A percentile compares a stretch with the other conserved stretches of the same genome.
phyloP scores from a whole-genome alignment of 2,797 vertebrate species.

The Gallinago nigripennis region DNA sequence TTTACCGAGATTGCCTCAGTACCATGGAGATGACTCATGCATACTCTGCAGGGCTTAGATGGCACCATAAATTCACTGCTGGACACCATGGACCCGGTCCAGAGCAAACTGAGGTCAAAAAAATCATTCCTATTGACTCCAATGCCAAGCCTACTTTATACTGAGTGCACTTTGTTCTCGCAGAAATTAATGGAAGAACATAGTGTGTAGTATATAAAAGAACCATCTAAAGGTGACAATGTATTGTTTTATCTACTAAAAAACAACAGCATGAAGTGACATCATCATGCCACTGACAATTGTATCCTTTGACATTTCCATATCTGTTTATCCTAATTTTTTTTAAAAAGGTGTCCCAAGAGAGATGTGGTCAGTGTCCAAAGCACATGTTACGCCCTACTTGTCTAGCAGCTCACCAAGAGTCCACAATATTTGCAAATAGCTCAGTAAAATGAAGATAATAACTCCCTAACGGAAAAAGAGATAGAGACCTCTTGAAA shows the following conservation, averaged over 20 bases:
- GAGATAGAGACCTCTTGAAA: background rate
- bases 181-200: background rate
- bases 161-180: background rate
- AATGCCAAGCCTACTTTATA: background rate
- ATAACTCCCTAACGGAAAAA: background rate
- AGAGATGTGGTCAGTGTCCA: background rate
- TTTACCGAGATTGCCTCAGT: slow-evolving; percentile 51
- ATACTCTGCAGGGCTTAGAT: slow-evolving; percentile 11
- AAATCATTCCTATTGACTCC: background rate
- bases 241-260: background rate
- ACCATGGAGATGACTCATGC: slow-evolving; percentile 17
- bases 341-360: background rate
- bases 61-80: slow-evolving; percentile 43
- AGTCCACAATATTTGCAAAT: background rate
- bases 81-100: background rate
- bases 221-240: background rate
- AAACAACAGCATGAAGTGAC: background rate
- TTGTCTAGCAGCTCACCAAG: background rate
- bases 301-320: background rate
- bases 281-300: background rate
- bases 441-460: background rate
- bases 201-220: background rate
- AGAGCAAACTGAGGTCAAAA: slow-evolving; percentile 45
- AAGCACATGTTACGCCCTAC: background rate
- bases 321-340: background rate